Evolutionary conservation across 2,797 vertebrate genomes (phyloP).

Genomic region (Pseudochirops cupreus): DNA sequence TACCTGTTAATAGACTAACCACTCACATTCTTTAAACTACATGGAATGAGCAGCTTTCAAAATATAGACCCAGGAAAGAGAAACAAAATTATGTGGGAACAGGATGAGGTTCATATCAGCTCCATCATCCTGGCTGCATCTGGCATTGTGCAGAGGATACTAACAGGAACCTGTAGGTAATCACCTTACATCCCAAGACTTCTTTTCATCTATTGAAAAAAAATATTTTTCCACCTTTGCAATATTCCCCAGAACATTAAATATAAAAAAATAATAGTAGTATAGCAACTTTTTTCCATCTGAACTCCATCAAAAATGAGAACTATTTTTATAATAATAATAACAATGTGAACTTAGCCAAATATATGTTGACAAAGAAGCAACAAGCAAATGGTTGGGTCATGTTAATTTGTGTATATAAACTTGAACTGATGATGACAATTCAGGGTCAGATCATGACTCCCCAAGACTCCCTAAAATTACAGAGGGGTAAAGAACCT

Average conservation of each 20-base stretch:
- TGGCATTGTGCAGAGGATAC: background rate
- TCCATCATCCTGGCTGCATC: background rate
- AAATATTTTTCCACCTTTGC: background rate
- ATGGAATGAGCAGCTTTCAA: background rate
- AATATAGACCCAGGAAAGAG: background rate
- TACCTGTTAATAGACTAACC: background rate
- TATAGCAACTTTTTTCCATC: background rate
- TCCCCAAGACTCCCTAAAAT: background rate
- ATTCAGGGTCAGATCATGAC: background rate
- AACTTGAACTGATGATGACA: background rate
- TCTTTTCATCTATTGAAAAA: background rate
- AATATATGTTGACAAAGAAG: background rate
- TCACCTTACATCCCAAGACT: background rate
- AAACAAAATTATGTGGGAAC: background rate
- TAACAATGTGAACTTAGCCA: background rate
- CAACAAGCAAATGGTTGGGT: background rate
- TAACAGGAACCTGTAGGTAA: background rate
- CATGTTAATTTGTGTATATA: background rate
- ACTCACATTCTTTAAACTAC: background rate
- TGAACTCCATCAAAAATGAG: background rate
- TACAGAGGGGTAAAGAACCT: background rate
- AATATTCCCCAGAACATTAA: background rate
- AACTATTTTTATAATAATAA: background rate
- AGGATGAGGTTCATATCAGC: background rate
- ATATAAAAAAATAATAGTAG: background rate